Conservation (phyloP, 2,888 invertebrate genomes). For the Protula sp. region DNA sequence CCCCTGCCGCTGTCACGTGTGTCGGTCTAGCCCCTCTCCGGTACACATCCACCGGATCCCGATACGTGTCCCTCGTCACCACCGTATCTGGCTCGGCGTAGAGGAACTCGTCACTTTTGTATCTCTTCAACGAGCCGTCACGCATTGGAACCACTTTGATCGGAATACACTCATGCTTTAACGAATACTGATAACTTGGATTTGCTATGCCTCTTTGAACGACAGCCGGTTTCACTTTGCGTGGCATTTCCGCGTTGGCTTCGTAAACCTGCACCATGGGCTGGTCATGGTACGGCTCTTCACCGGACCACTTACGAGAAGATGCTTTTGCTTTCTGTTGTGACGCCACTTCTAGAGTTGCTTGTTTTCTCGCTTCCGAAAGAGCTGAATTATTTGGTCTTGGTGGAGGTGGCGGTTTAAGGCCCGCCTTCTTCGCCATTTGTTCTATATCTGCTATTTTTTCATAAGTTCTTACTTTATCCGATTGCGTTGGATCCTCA, state of each 20-base stretch:
- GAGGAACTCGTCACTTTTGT: conserved; percentile 12
- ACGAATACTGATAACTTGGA: not conserved
- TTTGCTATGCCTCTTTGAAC: not conserved
- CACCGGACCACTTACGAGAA: no score
- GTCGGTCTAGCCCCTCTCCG: no score
- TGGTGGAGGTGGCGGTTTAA: not conserved
- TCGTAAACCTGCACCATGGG: not conserved
- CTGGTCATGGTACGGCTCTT: no score
- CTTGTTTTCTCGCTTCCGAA: not conserved
- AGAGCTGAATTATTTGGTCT: not conserved
- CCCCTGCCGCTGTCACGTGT: no score
- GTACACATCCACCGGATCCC: no score
- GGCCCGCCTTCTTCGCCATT: not conserved
- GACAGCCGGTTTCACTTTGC: not conserved
- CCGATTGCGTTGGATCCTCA: not conserved
- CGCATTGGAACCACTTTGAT: not conserved
- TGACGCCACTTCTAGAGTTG: no score
- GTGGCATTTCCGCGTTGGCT: not conserved
- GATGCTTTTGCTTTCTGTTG: not conserved
- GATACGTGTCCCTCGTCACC: no score
- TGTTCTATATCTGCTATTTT: not conserved
- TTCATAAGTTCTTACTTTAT: not conserved
- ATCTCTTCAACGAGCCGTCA: conserved; percentile 5
- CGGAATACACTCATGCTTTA: not conserved
- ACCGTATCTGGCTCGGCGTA: no score